Evolutionary conservation across 1,140 invertebrate species (phyloP), one percentile per base, ranked within the genome.

Genomic region (Drosophila nikananu): DNA sequence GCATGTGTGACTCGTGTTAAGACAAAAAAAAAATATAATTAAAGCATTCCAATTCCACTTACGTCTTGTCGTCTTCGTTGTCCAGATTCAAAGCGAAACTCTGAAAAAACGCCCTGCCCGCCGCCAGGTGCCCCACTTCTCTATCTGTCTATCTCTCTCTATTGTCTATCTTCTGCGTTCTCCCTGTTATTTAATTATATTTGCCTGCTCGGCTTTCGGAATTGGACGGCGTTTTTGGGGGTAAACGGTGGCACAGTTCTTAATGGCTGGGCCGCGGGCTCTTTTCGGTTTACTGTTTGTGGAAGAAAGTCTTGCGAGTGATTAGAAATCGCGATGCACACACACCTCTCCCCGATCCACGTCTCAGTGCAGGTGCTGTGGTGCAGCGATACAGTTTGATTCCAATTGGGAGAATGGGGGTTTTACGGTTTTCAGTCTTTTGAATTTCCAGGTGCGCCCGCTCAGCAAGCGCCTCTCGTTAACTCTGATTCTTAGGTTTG

Each of bases 51-150:
- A 83, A 87, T 35, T 39, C 71, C 70, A 89, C 84, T 89, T 84
- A 89, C 84, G 84, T 89, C 49, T 80, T 89, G 77, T 79, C 66
- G 84, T 89, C 86, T 86, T 89, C 86, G 84, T 87, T 90, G 84
- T 90, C 86, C 78, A 68, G 67, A 68, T 27, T 71, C 41, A 78
- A 75, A 81, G 86, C 81, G 55, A 74, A 79, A 81, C 66, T 89
- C 59, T 79, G 81, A 74, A 87, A 81, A 71, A 80, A 74, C 72
- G 67, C 77, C 66, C 63, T 77, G 62, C 79, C 79, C 79, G 65
- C 54, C 60, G 68, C 48, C 39, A 75, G 52, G 63, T 83, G 76
- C 83, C 83, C 78, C 77, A 71, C 46, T 77, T 37, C 32, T 25
- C 37, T n/a, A 30, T 63, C 48, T 54, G 3, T 66, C 39, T 49